Percentiles rank a stretch among this genome's conserved stretches.
phyloP scores from a whole-genome alignment of 1,140 invertebrate genomes.

The Polypedilum vanderplanki region DNA sequence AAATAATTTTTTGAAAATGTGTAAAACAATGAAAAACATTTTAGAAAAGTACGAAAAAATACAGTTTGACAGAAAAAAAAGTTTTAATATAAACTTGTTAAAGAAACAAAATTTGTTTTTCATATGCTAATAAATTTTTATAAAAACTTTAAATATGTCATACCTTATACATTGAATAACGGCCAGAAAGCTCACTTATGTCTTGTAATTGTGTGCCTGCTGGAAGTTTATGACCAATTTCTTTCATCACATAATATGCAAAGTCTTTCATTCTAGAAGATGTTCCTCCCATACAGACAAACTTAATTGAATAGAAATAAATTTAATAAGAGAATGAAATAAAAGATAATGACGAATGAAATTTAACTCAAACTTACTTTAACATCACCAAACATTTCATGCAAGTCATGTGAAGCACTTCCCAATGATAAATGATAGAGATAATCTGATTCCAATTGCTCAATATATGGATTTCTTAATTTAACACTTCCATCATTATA shows the following conservation, averaged over 20 bases:
- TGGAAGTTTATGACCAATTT: conserved; percentile 83
- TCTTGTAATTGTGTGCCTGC: conserved; percentile 79
- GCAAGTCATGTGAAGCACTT: conserved; percentile 82
- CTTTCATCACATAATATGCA: conserved; percentile 82
- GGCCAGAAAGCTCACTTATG: conserved; percentile 84
- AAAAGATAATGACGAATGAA: too few relatives aligned
- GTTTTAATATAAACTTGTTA: too few relatives aligned
- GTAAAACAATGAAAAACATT: too few relatives aligned
- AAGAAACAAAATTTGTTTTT: too few relatives aligned
- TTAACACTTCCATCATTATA: conserved; percentile 65
- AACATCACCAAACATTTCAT: conserved; percentile 94
- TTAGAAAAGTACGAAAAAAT: too few relatives aligned
- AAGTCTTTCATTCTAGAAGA: conserved; percentile 90
- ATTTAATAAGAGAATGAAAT: too few relatives aligned
- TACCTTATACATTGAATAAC: conserved; percentile 92
- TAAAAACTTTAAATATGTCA: too few relatives aligned
- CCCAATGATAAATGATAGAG: conserved; percentile 90
- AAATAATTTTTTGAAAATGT: too few relatives aligned
- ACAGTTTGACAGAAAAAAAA: too few relatives aligned
- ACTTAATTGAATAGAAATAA: conserved; percentile 47
- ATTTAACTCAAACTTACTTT: conserved; percentile 45
- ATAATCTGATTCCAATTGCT: conserved; percentile 88
- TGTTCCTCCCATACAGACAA: conserved; percentile 98
- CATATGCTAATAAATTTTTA: too few relatives aligned
- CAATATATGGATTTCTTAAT: conserved; percentile 78